Evolutionary conservation across 2,797 vertebrate species (phyloP), one percentile per base, ranked within the genome.

Genomic region (Pogonophryne albipinna): DNA sequence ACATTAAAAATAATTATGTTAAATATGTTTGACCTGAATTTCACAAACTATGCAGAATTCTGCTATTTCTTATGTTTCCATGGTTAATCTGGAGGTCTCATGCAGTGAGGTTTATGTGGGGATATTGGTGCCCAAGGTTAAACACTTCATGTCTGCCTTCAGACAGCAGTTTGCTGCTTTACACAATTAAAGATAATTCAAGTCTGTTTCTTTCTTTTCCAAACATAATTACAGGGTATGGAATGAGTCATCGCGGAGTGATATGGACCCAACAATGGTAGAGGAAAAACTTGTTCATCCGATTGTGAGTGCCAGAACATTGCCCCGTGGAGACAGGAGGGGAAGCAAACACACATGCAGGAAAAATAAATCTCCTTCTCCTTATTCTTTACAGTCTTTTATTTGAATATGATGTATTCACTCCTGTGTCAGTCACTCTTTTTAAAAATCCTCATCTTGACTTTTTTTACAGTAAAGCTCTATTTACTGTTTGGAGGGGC

Each of bases 221-320:
- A 79, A 82, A 83, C 88, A 90, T 90, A 91, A 94, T 94, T 92
- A 89, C 83, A 84, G 87, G 69, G 81, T 89, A 79, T 87, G 84
- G 86, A 90, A 90, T 91, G 91, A 95, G 87, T 93, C 93, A 92
- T 74, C 67, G 79, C 41, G 23, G 73, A 84, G 83, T 74, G 76
- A 86, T 82, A 79, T 80, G 90, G 73, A 66, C 81, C 85, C 79
- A 78, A 89, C 85, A 90, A 90, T 88, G 80, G 84, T 9, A 69
- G 84, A 89, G 86, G 85, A 89, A 87, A 90, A 94, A 92, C 89
- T 90, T 93, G 92, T 90, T 94, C 85, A 92, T 92, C 84, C 85
- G 71, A 87, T 90, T 90, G 91, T 91, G 88, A 90, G 83, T 91
- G 85, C 87, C 89, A 90, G 86, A 91, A 91, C 86, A 89, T 89